Evolutionary conservation across 2,113 vertebrate genomes (phyloP).

Genomic region (Lepisosteus osseus): DNA sequence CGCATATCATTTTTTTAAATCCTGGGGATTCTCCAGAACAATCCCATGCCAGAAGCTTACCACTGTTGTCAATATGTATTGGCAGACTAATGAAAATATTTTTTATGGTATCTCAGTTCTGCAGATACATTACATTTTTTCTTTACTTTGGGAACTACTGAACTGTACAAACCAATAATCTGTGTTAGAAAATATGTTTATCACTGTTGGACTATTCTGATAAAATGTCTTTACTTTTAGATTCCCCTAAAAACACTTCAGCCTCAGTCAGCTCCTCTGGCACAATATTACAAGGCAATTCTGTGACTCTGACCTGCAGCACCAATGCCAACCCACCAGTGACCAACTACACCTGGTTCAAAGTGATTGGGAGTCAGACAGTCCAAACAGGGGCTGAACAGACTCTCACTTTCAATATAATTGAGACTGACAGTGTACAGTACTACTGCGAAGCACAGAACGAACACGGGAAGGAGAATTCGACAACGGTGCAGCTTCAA

Average conservation of each 20-base stretch:
- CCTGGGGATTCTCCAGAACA: too few relatives aligned
- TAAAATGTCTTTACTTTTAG: slow-evolving; percentile 30
- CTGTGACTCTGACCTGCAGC: slow-evolving; percentile 52
- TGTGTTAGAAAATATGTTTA: too few relatives aligned
- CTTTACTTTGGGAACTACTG: too few relatives aligned
- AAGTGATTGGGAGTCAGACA: slow-evolving; percentile 29
- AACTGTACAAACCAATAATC: too few relatives aligned
- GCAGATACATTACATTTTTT: too few relatives aligned
- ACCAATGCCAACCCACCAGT: slow-evolving; percentile 47
- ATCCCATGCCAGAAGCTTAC: too few relatives aligned
- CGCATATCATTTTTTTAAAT: too few relatives aligned
- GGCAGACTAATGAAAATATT: too few relatives aligned
- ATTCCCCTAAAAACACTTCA: slow-evolving; percentile 51
- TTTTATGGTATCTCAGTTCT: too few relatives aligned
- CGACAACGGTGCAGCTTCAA: slow-evolving; percentile 22
- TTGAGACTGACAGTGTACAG: slow-evolving; percentile 42
- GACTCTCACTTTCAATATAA: slow-evolving; percentile 41
- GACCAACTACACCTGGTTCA: slow-evolving; percentile 56
- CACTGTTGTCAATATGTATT: too few relatives aligned
- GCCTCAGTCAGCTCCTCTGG: slow-evolving; percentile 35
- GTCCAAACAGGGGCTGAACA: slow-evolving; percentile 28
- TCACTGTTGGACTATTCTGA: not conserved
- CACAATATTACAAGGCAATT: slow-evolving; percentile 38
- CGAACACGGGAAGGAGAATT: slow-evolving; percentile 36
- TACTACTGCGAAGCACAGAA: slow-evolving; percentile 49